Evolutionary conservation across 2,113 vertebrate genomes (phyloP).

Genomic region (Heterocephalus glaber): DNA sequence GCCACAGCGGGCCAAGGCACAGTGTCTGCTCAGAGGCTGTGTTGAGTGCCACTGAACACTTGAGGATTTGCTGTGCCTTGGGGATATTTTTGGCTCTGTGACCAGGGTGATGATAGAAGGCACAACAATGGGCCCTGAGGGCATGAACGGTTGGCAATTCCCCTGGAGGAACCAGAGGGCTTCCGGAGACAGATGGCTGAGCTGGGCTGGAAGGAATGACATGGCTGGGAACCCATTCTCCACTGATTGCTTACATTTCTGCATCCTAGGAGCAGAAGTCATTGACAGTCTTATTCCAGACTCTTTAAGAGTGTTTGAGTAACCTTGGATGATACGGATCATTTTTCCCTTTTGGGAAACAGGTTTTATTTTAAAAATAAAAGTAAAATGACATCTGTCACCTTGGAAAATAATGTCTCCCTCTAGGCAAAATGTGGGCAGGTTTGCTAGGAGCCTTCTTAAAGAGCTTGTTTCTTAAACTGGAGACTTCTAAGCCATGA

Average conservation of each 20-base stretch:
- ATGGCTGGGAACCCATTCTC: neutral
- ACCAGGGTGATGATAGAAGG: no score
- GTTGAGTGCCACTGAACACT: no score
- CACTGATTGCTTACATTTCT: neutral
- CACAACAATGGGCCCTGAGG: neutral
- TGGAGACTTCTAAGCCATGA: fast-evolving
- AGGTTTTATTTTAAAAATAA: neutral
- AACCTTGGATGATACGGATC: neutral
- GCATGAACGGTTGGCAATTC: neutral
- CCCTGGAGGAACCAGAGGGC: neutral
- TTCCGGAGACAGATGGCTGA: neutral
- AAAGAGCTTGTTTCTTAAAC: neutral
- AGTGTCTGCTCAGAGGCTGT: neutral
- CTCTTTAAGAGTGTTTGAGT: neutral
- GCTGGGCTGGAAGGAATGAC: neutral
- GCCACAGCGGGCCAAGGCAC: neutral
- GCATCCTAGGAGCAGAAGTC: no score
- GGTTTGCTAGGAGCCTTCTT: neutral
- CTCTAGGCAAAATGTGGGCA: neutral
- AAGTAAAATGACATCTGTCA: neutral
- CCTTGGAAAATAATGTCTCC: neutral
- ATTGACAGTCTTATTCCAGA: neutral
- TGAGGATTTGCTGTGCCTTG: neutral
- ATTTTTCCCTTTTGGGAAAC: neutral
- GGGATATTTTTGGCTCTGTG: neutral